phyloP scores from a whole-genome alignment of 2,888 invertebrate genomes.

The Oligia strigilis region DNA sequence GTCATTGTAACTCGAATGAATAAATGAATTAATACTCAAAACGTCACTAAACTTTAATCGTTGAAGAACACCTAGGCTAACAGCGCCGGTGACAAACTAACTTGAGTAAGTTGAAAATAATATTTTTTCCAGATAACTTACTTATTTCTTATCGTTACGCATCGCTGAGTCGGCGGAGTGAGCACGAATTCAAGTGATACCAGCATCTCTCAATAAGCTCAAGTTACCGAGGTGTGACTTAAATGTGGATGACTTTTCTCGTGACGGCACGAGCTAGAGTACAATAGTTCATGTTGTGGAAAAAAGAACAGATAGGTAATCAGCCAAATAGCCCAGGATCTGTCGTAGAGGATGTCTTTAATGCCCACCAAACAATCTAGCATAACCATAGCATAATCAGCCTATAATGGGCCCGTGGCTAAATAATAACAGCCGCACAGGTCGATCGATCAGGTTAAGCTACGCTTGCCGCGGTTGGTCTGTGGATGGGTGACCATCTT shows the following conservation, averaged over 20 bases:
- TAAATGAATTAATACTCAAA: neutral
- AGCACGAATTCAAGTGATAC: constrained; percentile 36
- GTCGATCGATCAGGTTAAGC: no score
- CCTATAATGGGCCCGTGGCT: no score
- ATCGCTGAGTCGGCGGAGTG: constrained; percentile 33
- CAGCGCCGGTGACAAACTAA: neutral
- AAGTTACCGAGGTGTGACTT: constrained; percentile 18
- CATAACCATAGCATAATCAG: neutral
- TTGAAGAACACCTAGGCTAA: neutral
- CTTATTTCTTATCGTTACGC: constrained; percentile 43
- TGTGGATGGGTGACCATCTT: no score
- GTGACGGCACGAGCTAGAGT: neutral
- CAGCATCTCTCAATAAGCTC: constrained; percentile 5
- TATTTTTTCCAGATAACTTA: constrained; percentile 38
- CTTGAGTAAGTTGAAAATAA: constrained; percentile 30
- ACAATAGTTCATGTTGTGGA: neutral
- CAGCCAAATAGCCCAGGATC: neutral
- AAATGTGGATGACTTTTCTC: neutral
- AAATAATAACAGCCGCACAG: no score
- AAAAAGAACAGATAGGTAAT: neutral
- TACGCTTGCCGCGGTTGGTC: no score
- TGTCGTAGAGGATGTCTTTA: neutral
- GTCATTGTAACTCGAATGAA: no score
- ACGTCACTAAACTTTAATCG: no score
- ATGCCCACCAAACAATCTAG: neutral